A percentile compares a stretch with the other conserved stretches of the same genome.
These are phyloP conservation scores for Smittia aterrima DNA, from an alignment of 2,888 invertebrate genomes.

Conservation along the genomic window DNA sequence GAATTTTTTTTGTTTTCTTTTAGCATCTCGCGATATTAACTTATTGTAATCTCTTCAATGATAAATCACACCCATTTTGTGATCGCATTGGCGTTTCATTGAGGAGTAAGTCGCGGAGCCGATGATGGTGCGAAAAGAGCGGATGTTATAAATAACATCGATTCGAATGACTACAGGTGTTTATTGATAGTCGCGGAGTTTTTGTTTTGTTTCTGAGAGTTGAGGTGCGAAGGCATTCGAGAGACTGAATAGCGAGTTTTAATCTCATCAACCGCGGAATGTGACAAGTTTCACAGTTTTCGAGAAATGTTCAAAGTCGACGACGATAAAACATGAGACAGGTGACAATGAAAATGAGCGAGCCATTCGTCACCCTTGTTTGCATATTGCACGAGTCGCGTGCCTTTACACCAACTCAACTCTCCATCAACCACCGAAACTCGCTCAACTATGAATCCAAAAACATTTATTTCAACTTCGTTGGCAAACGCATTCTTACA, in stretches of 20 bases:
- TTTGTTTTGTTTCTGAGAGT: not conserved
- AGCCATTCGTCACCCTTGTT: slow-evolving; percentile 29
- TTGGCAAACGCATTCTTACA: not conserved
- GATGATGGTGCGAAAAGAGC: slow-evolving; percentile 30
- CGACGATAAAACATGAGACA: not conserved
- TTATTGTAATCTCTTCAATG: not conserved
- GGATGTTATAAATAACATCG: slow-evolving; percentile 25
- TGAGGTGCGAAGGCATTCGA: not conserved
- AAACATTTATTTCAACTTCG: not conserved
- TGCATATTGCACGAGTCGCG: slow-evolving; percentile 38
- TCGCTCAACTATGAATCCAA: slow-evolving; percentile 31
- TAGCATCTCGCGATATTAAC: not conserved
- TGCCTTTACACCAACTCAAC: slow-evolving; percentile 28
- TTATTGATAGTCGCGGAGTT: not conserved
- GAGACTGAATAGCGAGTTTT: no score
- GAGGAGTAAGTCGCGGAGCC: not conserved
- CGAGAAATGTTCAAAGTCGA: not conserved
- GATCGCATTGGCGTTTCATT: not conserved
- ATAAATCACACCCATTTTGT: slow-evolving; percentile 32
- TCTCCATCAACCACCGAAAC: not conserved
- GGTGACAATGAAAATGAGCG: not conserved
- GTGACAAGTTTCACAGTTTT: not conserved
- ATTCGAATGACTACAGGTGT: slow-evolving; percentile 19
- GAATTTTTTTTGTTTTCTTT: not conserved
- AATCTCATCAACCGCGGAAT: not conserved